These are phyloP conservation scores for Alectura lathami DNA, from an alignment of 2,113 vertebrate species.

Conservation along the genomic window DNA sequence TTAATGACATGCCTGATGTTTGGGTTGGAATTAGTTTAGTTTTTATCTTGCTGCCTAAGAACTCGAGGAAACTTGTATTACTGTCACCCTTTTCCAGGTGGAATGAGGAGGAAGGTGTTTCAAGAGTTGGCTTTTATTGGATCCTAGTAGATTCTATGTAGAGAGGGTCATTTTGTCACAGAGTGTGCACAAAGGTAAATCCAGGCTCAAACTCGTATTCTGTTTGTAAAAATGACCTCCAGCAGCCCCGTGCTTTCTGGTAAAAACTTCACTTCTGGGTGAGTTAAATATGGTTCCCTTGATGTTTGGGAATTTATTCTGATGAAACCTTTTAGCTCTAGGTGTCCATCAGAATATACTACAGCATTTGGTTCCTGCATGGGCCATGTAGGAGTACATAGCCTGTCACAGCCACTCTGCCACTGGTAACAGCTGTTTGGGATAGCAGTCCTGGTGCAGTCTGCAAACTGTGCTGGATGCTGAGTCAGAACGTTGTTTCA, in stretches of 20 bases:
- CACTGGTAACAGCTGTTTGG: background rate
- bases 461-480: background rate
- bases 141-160: background rate
- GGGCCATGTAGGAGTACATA: background rate
- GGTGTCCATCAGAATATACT: background rate
- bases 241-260: rapidly evolving
- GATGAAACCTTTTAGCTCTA: background rate
- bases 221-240: background rate
- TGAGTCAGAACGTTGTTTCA: background rate
- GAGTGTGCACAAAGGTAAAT: background rate
- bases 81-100: background rate
- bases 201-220: background rate
- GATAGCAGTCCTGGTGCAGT: background rate
- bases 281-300: background rate
- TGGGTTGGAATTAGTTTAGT: background rate
- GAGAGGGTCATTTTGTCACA: background rate
- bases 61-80: rapidly evolving
- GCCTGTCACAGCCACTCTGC: background rate
- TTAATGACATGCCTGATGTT: background rate
- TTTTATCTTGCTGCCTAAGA: background rate
- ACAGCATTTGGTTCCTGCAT: background rate
- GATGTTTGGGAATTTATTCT: background rate
- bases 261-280: background rate
- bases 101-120: background rate
- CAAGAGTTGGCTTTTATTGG: background rate